Percentiles rank a stretch among this genome's conserved stretches.
Conservation (phyloP, 2,888 invertebrate species). For the Zeuzera pyrina region DNA sequence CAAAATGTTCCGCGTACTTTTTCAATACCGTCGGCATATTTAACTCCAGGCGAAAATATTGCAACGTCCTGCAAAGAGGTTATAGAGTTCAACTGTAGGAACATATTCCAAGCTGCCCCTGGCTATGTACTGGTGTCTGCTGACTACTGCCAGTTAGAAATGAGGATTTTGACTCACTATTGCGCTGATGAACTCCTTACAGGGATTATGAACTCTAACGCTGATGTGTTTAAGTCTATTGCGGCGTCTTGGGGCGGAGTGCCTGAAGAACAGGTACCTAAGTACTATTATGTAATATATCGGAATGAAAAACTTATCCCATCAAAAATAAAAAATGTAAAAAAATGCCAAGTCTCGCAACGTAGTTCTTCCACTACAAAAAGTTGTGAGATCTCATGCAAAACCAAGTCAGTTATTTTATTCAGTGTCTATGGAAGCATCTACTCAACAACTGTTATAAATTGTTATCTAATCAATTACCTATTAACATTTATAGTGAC, state of each 20-base stretch:
- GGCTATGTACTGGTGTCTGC: slow-evolving; percentile 85
- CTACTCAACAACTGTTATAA: too few species aligned
- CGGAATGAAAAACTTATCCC: too few species aligned
- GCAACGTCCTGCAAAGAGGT: slow-evolving; percentile 18
- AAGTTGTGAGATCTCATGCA: too few species aligned
- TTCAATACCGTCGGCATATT: slow-evolving; percentile 57
- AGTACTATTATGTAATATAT: too few species aligned
- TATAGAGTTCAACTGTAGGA: slow-evolving; percentile 74
- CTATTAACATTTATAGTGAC: too few species aligned
- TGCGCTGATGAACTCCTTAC: slow-evolving; percentile 82
- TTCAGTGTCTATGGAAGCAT: too few species aligned
- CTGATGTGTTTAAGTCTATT: slow-evolving; percentile 88
- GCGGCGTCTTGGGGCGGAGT: slow-evolving; percentile 89
- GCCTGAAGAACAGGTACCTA: slow-evolving; percentile 74
- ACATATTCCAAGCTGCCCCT: slow-evolving; percentile 76
- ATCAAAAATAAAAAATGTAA: too few species aligned
- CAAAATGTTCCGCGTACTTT: slow-evolving; percentile 94
- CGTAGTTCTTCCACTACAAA: too few species aligned
- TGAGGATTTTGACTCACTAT: slow-evolving; percentile 93
- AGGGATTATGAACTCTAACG: slow-evolving; percentile 75
- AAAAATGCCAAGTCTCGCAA: too few species aligned
- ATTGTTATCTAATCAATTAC: too few species aligned
- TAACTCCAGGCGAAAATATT: slow-evolving; percentile 19
- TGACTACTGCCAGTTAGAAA: slow-evolving; percentile 97
- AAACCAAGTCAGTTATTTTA: too few species aligned